phyloP scores from a whole-genome alignment of 2,797 vertebrate genomes.

The Alca torda region DNA sequence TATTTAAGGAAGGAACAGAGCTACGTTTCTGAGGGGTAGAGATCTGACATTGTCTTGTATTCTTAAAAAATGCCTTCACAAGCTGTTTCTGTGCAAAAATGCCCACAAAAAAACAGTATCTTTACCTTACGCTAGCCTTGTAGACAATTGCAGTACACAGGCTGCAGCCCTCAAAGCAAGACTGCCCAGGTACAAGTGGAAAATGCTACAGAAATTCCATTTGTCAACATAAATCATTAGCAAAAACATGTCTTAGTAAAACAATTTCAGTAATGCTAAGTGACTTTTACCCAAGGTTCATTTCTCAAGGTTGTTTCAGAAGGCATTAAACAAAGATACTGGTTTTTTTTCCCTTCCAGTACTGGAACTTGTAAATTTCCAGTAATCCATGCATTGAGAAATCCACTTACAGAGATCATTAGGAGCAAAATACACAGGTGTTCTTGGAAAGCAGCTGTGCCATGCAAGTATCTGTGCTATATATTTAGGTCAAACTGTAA shows the following conservation, averaged over 20 bases:
- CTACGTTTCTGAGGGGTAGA: accelerated
- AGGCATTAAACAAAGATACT: neutral
- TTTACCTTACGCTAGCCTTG: neutral
- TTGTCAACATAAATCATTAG: neutral
- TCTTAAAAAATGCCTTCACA: neutral
- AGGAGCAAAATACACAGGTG: neutral
- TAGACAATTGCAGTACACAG: neutral
- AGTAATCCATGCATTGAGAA: neutral
- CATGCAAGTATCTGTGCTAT: neutral
- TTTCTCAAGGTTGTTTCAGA: neutral
- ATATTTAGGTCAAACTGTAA: neutral
- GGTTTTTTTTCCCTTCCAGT: neutral
- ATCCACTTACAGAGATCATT: neutral
- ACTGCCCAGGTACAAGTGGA: neutral
- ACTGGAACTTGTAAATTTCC: neutral
- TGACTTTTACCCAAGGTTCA: neutral
- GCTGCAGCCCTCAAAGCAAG: neutral
- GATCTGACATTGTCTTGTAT: neutral
- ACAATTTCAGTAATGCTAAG: neutral
- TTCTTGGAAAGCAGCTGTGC: neutral
- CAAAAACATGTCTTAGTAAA: neutral
- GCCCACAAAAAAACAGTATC: neutral
- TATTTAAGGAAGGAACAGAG: neutral
- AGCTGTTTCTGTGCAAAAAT: neutral
- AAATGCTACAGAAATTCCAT: slow-evolving; percentile 5